A percentile compares a stretch with the other conserved stretches of the same genome.
Conservation (phyloP, 1,140 invertebrate genomes). For the Planococcus citri region DNA sequence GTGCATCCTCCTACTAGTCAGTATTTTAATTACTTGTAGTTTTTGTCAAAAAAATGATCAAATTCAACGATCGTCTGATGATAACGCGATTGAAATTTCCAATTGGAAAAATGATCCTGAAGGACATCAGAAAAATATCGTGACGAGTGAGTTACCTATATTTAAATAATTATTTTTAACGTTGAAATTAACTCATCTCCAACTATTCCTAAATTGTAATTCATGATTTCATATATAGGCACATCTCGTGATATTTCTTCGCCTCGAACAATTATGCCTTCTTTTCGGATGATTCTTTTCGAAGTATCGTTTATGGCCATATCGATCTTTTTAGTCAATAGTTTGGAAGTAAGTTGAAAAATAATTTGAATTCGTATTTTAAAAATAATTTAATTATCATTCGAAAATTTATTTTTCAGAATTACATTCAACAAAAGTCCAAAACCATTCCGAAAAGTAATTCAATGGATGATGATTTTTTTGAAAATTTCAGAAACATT, state of each 20-base stretch:
- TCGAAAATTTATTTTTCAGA: not conserved
- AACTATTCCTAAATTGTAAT: too few relatives aligned
- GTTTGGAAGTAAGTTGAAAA: not conserved
- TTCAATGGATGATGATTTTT: not conserved
- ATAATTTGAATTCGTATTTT: not conserved
- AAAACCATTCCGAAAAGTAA: not conserved
- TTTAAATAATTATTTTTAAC: too few relatives aligned
- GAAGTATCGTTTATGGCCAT: conserved; percentile 1
- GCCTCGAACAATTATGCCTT: not conserved
- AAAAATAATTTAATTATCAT: not conserved
- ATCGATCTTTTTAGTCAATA: not conserved
- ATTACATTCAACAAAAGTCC: not conserved
- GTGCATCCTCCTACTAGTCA: too few relatives aligned
- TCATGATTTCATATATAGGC: too few relatives aligned
- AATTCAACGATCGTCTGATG: too few relatives aligned
- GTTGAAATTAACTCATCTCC: too few relatives aligned
- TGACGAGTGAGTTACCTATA: too few relatives aligned
- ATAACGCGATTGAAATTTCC: too few relatives aligned
- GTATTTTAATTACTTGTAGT: too few relatives aligned
- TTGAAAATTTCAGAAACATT: not conserved
- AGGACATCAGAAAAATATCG: too few relatives aligned
- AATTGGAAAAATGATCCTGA: too few relatives aligned
- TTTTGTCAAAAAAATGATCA: too few relatives aligned
- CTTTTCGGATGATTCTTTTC: not conserved
- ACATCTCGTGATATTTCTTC: not conserved